phyloP scores from a whole-genome alignment of 2,113 vertebrate genomes.

The Clarias macrocephalus region DNA sequence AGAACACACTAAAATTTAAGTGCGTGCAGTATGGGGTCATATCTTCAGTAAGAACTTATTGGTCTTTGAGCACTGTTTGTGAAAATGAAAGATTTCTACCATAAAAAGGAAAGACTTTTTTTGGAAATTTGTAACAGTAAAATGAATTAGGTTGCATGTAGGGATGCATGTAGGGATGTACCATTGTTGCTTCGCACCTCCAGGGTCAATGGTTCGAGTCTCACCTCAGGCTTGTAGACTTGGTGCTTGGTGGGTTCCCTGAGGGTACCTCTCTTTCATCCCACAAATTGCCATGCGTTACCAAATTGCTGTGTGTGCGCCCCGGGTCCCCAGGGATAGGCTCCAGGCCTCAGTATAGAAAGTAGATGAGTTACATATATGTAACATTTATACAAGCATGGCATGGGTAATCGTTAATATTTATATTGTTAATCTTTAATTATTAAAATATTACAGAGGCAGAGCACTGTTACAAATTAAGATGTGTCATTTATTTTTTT shows the following conservation, averaged over 20 bases:
- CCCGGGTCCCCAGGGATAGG: too few relatives aligned
- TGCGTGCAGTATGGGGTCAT: neutral
- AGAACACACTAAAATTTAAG: constrained; percentile 29
- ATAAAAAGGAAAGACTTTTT: neutral
- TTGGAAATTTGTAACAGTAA: neutral
- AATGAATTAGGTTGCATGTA: too few relatives aligned
- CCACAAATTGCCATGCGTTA: too few relatives aligned
- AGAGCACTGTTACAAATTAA: neutral
- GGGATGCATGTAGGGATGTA: too few relatives aligned
- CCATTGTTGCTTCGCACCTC: too few relatives aligned
- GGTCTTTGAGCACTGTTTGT: neutral
- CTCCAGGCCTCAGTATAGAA: too few relatives aligned
- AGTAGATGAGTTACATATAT: neutral
- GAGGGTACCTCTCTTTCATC: too few relatives aligned
- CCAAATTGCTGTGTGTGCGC: too few relatives aligned
- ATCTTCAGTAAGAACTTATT: neutral
- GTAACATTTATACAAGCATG: neutral
- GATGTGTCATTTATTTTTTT: neutral
- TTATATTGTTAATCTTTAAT: neutral
- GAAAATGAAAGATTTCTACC: neutral
- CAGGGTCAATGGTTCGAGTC: too few relatives aligned
- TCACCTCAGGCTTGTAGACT: too few relatives aligned
- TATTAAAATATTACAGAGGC: neutral
- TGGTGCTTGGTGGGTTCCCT: too few relatives aligned
- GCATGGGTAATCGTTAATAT: too few relatives aligned